These are phyloP conservation scores for Zaprionus lineosus DNA, from an alignment of 2,888 invertebrate genomes.

Conservation along the genomic window DNA sequence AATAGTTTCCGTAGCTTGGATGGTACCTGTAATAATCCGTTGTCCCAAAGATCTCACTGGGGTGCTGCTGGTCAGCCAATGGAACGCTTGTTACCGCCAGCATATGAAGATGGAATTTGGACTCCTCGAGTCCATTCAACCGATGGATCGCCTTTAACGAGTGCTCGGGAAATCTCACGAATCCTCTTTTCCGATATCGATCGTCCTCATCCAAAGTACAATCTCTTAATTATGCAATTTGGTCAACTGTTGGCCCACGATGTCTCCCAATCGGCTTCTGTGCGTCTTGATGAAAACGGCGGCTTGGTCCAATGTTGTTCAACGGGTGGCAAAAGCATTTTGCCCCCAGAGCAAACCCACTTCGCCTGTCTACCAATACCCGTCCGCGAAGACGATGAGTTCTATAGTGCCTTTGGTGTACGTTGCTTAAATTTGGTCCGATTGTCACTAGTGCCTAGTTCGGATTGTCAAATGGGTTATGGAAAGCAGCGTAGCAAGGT, in stretches of 20 bases:
- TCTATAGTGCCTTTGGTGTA: conserved; percentile 85
- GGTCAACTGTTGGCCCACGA: conserved; percentile 92
- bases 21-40: conserved; percentile 92
- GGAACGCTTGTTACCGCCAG: conserved; percentile 87
- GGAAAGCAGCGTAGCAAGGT: conserved; percentile 88
- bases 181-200: conserved; percentile 85
- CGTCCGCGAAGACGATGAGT: conserved; percentile 85
- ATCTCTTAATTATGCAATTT: conserved; percentile 90
- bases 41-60: conserved; percentile 83
- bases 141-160: conserved; percentile 85
- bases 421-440: conserved; percentile 89
- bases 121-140: conserved; percentile 74
- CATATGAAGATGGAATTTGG: conserved; percentile 86
- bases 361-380: conserved; percentile 88
- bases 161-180: conserved; percentile 87
- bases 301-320: conserved; percentile 89
- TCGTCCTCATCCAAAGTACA: conserved; percentile 86
- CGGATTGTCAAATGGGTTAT: conserved; percentile 88
- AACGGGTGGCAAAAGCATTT: conserved; percentile 84
- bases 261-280: conserved; percentile 87
- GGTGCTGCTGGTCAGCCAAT: conserved; percentile 88
- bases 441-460: conserved; percentile 86
- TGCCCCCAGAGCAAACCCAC: conserved; percentile 85
- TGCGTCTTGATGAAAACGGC: conserved; percentile 86
- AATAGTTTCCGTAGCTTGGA: conserved; percentile 87